Evolutionary conservation across 2,888 invertebrate species (phyloP), one percentile per base, ranked within the genome.

Genomic region (Axea sp.): DNA sequence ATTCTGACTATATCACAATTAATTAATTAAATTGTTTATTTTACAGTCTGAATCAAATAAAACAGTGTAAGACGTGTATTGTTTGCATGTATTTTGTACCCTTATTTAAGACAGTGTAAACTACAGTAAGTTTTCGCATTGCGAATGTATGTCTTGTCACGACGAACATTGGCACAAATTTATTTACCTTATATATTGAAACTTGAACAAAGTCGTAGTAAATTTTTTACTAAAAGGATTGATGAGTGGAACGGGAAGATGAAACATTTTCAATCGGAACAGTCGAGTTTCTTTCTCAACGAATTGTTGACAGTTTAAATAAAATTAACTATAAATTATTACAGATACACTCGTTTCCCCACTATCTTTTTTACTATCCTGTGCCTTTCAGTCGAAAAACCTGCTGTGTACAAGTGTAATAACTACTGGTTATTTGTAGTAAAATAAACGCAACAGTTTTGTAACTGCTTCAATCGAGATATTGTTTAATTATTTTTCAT

Each of bases 321-420:
- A 69, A 74, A 74, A 59, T 33, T 33, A n/a, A 14, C 15, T 15
- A 45, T 74, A 74, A 74, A 74, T 69, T 74, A 69, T 74, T 73
- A 39, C 37, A 49, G n/a, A 1, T 15, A 14, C 5, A 33, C 15
- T 33, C 4, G 8, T n/a, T 2, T n/a, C n/a, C n/a, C n/a, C n/a
- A n/a, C n/a, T n/a, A n/a, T 14, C 51, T 24, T 35, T 41, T 12
- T 26, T 19, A 19, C 2, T 3, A 19, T 4, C 19, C 19, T 4
- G 19, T 19, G 3, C 19, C 3, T 3, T 19, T 3, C 19, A 2
- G 19, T 4, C 19, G 19, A 4, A 19, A 3, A 19, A 3, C 19
- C 19, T 2, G 19, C 3, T 19, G 19, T n/a, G n/a, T n/a, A n/a
- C n/a, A n/a, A n/a, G n/a, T n/a, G n/a, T n/a, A n/a, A n/a, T n/a